phyloP scores from a whole-genome alignment of 2,797 vertebrate species.

The Peromyscus aztecus region DNA sequence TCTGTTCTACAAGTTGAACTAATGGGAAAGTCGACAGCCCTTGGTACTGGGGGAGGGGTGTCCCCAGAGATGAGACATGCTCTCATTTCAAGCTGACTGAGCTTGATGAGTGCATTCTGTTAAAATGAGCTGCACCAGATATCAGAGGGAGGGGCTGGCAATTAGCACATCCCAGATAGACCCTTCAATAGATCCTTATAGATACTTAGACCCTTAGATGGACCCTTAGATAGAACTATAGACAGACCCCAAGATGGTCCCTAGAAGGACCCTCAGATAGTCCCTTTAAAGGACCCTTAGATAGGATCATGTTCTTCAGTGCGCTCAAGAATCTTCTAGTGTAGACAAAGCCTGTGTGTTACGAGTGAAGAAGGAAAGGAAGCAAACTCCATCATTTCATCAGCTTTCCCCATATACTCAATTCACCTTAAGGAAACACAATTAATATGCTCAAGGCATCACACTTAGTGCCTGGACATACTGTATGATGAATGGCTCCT shows the following conservation, averaged over 20 bases:
- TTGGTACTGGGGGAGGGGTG: neutral
- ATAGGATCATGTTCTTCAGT: neutral
- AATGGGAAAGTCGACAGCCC: conserved; percentile 61
- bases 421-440: neutral
- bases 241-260: neutral
- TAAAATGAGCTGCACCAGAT: neutral
- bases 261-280: neutral
- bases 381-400: neutral
- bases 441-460: neutral
- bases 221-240: neutral
- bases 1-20: conserved; percentile 70
- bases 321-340: neutral
- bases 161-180: neutral
- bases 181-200: neutral
- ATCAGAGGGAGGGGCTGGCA: conserved; percentile 14
- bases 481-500: neutral
- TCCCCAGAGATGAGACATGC: neutral
- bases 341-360: neutral
- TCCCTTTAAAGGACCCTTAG: neutral
- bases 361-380: neutral
- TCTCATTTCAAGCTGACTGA: conserved; percentile 20
- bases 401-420: conserved; percentile 44
- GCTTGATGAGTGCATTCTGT: conserved; percentile 7
- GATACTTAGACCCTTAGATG: too few species aligned
- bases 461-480: neutral